phyloP scores from a whole-genome alignment of 2,888 invertebrate genomes.

The Pyrrhia umbra region DNA sequence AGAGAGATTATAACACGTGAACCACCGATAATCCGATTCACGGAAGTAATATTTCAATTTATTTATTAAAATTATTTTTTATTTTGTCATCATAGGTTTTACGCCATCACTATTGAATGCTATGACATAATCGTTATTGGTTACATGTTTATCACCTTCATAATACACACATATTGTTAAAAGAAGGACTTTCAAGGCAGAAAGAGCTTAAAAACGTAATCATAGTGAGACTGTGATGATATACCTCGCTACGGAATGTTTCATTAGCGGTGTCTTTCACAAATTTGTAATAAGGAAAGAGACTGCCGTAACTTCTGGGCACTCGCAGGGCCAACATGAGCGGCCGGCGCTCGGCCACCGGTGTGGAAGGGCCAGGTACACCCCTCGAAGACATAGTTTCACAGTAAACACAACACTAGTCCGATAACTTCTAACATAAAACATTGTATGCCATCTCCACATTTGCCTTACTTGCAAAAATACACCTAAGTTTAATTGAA shows the following conservation, averaged over 20 bases:
- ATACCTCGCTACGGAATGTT: conserved; percentile 79
- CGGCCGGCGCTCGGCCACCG: conserved; percentile 80
- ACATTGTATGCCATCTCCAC: conserved; percentile 79
- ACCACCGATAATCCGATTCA: not conserved
- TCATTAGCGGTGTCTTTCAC: conserved; percentile 86
- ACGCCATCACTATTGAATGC: too few species aligned
- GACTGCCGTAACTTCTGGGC: conserved; percentile 91
- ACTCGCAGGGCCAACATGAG: conserved; percentile 81
- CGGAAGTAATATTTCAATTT: too few species aligned
- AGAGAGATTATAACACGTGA: not conserved
- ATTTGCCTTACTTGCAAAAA: conserved; percentile 65
- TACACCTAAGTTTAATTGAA: conserved; percentile 24
- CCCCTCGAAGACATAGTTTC: conserved; percentile 72
- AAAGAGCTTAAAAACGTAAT: not conserved
- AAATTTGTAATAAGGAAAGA: conserved; percentile 91
- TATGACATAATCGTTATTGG: too few species aligned
- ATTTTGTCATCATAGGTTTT: too few species aligned
- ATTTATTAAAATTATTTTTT: too few species aligned
- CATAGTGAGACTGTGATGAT: not conserved
- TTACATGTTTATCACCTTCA: not conserved
- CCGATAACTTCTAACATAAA: conserved; percentile 69
- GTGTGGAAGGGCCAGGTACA: conserved; percentile 72
- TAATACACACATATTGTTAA: not conserved
- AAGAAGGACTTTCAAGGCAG: not conserved
- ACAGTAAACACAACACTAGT: conserved; percentile 72